These are phyloP conservation scores for Apodemus sylvaticus DNA, from an alignment of 2,113 vertebrate species.

Conservation along the genomic window DNA sequence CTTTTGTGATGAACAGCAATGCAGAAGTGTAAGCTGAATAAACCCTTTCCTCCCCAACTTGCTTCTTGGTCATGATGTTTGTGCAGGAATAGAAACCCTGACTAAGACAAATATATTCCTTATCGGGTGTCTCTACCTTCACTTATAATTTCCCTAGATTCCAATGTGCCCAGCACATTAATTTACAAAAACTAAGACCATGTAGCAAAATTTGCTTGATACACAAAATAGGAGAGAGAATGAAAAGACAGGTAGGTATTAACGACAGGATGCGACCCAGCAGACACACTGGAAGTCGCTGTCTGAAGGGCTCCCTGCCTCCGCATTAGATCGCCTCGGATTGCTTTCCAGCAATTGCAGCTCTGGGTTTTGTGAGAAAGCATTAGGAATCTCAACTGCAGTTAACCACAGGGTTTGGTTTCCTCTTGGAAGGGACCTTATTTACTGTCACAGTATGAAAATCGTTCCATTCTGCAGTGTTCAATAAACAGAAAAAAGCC, in stretches of 20 bases:
- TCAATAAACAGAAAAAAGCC: conserved; percentile 68
- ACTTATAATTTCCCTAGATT: not conserved
- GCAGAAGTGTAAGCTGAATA: too few relatives aligned
- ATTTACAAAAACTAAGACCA: not conserved
- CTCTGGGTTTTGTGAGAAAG: conserved; percentile 43
- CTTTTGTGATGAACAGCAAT: too few relatives aligned
- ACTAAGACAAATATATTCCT: too few relatives aligned
- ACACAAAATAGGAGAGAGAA: conserved; percentile 13
- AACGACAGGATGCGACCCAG: not conserved
- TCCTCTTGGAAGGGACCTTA: conserved; percentile 64
- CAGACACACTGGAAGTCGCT: not conserved
- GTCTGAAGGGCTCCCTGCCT: not conserved
- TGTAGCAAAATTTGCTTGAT: not conserved
- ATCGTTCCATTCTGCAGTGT: conserved; percentile 67
- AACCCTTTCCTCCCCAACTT: too few relatives aligned
- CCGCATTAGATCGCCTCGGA: not conserved
- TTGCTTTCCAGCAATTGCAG: conserved; percentile 54
- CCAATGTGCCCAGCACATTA: not conserved
- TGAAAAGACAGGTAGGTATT: not conserved
- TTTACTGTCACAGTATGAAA: conserved; percentile 74
- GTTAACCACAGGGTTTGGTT: conserved; percentile 73
- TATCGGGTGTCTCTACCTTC: not conserved
- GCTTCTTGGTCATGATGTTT: too few relatives aligned
- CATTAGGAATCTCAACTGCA: conserved; percentile 61
- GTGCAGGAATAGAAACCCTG: too few relatives aligned